Evolutionary conservation across 2,113 vertebrate genomes (phyloP), one percentile per base, ranked within the genome.

Genomic region (Antechinus flavipes): DNA sequence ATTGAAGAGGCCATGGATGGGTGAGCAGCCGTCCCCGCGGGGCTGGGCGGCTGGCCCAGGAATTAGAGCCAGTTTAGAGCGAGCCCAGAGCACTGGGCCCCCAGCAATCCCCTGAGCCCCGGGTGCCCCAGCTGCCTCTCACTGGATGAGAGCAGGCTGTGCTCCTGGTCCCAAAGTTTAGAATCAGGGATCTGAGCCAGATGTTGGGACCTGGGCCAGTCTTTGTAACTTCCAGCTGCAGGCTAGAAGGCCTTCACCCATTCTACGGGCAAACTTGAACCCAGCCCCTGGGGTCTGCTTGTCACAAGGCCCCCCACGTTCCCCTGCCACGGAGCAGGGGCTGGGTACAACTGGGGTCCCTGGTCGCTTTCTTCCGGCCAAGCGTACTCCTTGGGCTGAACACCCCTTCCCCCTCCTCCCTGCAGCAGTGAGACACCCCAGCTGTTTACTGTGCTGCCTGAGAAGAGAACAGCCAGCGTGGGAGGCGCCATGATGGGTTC

Each of bases 1-100:
- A 99, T 99, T 2, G 99, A 99, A 96, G 99, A 99, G 97, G 99
- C 99, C 22, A 99, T 99, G 99, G 99, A 99, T 2, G 99, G 99
- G 99, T 99, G 91, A 98, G 99, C 54, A 9, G 2, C 1, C n/a
- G 8, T 35, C 9, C 14, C 12, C 10, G 2, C 10, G 16, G 35
- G 90, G 46, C 27, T 10, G 47, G 91, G 55, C 24, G 26, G 93
- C 27, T 23, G 27, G 56, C 10, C 50, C 50, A 52, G 50, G 50
- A 52, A 52, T 52, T 11, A 11, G 50, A 52, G 50, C 50, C 50
- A 52, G 8, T 52, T 52, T 52, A 52, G 50, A 52, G 50, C 0
- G 50, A 52, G 50, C 50, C 50, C 9, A 52, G 50, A 9, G 10
- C 50, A 9, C 50, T 52, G 50, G 50, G 50, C 1, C 9, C 50